A percentile compares a stretch with the other conserved stretches of the same genome.
Conservation (phyloP, 1,140 invertebrate genomes). For the Drosophila melanogaster region Release_6_plus_ISO1_MT NT_037436.4:3284001-3284500, state of each 20-base stretch:
- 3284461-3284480: constrained; percentile 76
- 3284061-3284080: not conserved
- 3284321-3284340: too few species aligned
- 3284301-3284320: too few species aligned
- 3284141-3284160: too few species aligned
- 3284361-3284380: constrained; percentile 44
- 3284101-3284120: not conserved
- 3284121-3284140: not conserved
- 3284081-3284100: not conserved
- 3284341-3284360: too few species aligned
- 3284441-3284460: constrained; percentile 42
- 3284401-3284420: constrained; percentile 14
- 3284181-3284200: not conserved
- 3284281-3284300: too few species aligned
- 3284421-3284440: constrained; percentile 59
- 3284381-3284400: constrained; percentile 38
- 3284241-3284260: too few species aligned
- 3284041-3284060: constrained; percentile 14
- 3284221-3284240: not conserved
- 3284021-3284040: constrained; percentile 1
- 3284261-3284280: too few species aligned
- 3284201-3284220: not conserved
- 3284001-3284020: constrained; percentile 5
- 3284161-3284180: too few species aligned
- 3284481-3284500: constrained; percentile 69